Base-by-base conservation (phyloP, 2,888 invertebrate genomes). In the Ditylenchus weischeri region DNA sequence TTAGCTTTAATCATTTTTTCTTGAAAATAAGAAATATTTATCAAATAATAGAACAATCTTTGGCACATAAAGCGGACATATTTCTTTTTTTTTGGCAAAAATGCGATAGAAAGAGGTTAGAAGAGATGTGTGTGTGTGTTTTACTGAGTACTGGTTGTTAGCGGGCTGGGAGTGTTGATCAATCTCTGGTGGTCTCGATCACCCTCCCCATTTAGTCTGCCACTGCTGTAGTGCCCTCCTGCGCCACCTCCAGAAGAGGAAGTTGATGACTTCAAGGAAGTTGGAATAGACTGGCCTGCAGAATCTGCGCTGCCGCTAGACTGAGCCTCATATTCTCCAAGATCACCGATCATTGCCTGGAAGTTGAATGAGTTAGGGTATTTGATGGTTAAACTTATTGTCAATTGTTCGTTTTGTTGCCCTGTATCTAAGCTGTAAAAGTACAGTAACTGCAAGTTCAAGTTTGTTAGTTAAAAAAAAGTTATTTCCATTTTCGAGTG, bases 341-440 rank as follows among this genome's bases (percentile, higher is more conserved):
- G 73, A 48, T 78, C 77, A 23, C 79, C 79, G 21, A 79, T 51
- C 79, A 79, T 79, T 19, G 77, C 77, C 78, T 78, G 59, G 62
- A 76, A 68, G 43, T 59, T n/a, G 72, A 59, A 48, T 61, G 11
- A 62, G 19, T 66, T 64, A 58, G 29, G 48, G 51, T 62, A 58
- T 43, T 43, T 43, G 59, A 70, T 29, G 5, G 29, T 29, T 29
- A 29, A 29, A 5, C 2, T 29, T 29, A n/a, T n/a, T n/a, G n/a
- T 29, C 29, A 29, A 4, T 29, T 29, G 29, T 29, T n/a, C n/a
- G n/a, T n/a, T n/a, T n/a, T n/a, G n/a, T n/a, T n/a, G n/a, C n/a
- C n/a, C n/a, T n/a, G n/a, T n/a, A n/a, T n/a, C n/a, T n/a, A n/a
- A n/a, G n/a, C n/a, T n/a, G n/a, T n/a, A n/a, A n/a, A n/a, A n/a